phyloP scores from a whole-genome alignment of 1,140 invertebrate species.

The Nephila pilipes region DNA sequence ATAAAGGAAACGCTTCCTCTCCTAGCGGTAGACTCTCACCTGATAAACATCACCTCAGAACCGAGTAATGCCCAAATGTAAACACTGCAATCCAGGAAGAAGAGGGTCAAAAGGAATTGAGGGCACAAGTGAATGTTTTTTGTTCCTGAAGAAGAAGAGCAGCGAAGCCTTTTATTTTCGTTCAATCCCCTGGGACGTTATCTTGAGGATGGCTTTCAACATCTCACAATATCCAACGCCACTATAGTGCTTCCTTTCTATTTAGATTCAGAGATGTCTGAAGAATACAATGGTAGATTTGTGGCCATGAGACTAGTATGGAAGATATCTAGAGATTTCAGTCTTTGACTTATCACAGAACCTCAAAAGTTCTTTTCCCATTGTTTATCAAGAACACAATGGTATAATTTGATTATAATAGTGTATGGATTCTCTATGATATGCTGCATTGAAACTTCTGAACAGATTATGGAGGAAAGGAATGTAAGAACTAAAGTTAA shows the following conservation, averaged over 20 bases:
- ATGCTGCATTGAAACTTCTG: too few species aligned
- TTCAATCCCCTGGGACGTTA: constrained; percentile 4
- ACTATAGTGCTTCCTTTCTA: neutral
- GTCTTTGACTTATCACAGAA: too few species aligned
- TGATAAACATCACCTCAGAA: constrained; percentile 61
- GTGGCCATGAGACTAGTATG: too few species aligned
- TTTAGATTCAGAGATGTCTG: neutral
- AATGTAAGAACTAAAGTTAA: too few species aligned
- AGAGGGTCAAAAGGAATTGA: constrained; percentile 65
- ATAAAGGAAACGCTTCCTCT: neutral
- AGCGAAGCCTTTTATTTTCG: neutral
- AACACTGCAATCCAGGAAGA: constrained; percentile 47
- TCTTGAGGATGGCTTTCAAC: constrained; percentile 53
- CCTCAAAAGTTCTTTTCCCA: too few species aligned
- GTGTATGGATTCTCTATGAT: too few species aligned
- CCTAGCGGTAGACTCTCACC: neutral
- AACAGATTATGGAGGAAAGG: too few species aligned
- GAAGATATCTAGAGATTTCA: too few species aligned
- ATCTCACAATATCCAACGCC: constrained; percentile 56
- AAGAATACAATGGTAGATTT: too few species aligned
- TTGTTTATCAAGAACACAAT: too few species aligned
- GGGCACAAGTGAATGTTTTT: constrained; percentile 72
- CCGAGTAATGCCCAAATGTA: constrained; percentile 43
- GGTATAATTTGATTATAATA: too few species aligned
- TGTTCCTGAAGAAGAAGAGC: constrained; percentile 54